Base-by-base conservation (phyloP, 2,888 invertebrate species). In the Steinernema carpocapsae region DNA sequence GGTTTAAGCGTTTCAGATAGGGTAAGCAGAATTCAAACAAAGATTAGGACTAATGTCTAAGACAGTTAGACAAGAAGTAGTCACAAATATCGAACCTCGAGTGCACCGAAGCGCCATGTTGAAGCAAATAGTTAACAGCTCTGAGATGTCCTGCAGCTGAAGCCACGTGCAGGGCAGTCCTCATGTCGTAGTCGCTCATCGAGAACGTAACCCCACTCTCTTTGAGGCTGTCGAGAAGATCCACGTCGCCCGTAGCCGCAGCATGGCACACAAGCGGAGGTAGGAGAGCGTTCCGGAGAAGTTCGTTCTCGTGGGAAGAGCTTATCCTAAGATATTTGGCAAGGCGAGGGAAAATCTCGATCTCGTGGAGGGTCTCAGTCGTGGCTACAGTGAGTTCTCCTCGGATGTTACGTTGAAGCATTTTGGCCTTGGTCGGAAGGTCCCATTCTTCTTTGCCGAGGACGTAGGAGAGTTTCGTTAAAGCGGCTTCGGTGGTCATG, bases 401-500 rank as follows among this genome's bases (percentile, higher is more conserved):
- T 70, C 94, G 90, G 43, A 94, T 89, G 87, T 92, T 88, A 0
- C 91, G 91, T 78, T 91, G 90, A 91, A 94, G 92, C 92, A 93
- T 92, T 92, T 85, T 84, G 77, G 86, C 84, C 79, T 89, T 90
- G 75, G 86, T 85, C 48, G 88, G 86, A 59, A 88, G 26, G 52
- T 86, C 81, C 88, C 88, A 89, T 46, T 88, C 88, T 4, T 90
- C 89, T 87, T 94, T 93, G 0, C 94, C 93, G 29, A 97, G 89
- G 0, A 97, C 93, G 85, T 95, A 97, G 0, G 93, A 91, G 0
- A 97, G 90, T 88, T 97, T 97, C 0, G 94, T 92, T 10, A 96
- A 90, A 0, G 96, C 95, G 0, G 97, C 94, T 88, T 97, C 97
- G 0, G 94, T 93, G 0, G 97, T 97, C 93, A 94, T 93, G 86